Percentiles rank a stretch among this genome's conserved stretches.
Evolutionary conservation across 2,888 invertebrate species (phyloP).

Genomic region (Aromia moschata): DNA sequence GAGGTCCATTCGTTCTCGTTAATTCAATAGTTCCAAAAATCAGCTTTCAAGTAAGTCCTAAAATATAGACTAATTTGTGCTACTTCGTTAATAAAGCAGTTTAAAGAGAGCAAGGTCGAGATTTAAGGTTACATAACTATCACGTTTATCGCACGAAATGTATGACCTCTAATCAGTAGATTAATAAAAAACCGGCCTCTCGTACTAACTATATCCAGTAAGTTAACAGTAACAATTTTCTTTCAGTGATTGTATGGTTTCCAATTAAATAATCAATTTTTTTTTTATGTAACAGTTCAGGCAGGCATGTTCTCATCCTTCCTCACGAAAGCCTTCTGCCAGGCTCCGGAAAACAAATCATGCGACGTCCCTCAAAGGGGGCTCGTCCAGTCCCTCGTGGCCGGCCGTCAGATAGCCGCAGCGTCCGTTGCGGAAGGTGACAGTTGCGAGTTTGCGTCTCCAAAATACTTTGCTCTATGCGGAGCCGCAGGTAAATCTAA

Average conservation of each 20-base stretch:
- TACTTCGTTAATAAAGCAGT: too few relatives aligned
- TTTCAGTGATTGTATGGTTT: too few relatives aligned
- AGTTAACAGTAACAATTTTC: too few relatives aligned
- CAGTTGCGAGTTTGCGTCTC: constrained; percentile 87
- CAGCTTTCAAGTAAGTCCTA: too few relatives aligned
- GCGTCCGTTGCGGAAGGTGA: constrained; percentile 47
- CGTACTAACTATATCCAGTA: not conserved
- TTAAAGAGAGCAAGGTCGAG: not conserved
- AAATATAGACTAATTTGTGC: too few relatives aligned
- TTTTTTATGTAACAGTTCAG: not conserved
- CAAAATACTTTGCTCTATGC: constrained; percentile 91
- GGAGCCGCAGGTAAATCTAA: constrained; percentile 79
- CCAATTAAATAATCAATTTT: too few relatives aligned
- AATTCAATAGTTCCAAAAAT: too few relatives aligned
- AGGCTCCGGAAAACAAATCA: not conserved
- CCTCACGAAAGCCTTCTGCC: not conserved
- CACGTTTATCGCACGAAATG: not conserved
- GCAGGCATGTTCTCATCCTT: constrained; percentile 1
- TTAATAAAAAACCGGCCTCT: not conserved
- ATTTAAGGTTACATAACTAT: constrained; percentile 2
- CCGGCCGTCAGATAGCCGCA: constrained; percentile 55
- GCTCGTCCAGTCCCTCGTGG: constrained; percentile 56
- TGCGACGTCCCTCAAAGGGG: constrained; percentile 38
- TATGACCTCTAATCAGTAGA: not conserved
- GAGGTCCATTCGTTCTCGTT: too few relatives aligned